These are phyloP conservation scores for Smittia aterrima DNA, from an alignment of 2,888 invertebrate genomes.

Conservation along the genomic window DNA sequence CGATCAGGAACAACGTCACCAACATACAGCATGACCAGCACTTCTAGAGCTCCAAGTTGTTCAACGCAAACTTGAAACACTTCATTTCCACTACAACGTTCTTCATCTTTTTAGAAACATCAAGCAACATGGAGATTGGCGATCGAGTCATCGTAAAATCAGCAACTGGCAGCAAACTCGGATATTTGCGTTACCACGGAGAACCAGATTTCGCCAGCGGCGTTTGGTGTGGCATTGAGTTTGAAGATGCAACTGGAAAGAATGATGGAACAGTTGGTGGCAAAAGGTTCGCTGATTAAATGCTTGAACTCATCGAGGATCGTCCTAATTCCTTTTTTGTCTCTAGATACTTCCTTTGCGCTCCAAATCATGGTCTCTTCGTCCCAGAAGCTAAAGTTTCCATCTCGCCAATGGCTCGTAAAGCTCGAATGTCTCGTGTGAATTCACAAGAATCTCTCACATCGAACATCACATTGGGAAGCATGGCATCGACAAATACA, in stretches of 20 bases:
- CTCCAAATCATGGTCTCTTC: slow-evolving; percentile 87
- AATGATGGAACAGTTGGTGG: slow-evolving; percentile 95
- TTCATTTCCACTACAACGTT: not conserved
- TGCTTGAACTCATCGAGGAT: not conserved
- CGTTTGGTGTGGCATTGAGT: slow-evolving; percentile 93
- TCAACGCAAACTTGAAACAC: not conserved
- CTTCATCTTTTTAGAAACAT: slow-evolving; percentile 47
- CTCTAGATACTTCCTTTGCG: slow-evolving; percentile 88
- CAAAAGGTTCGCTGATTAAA: slow-evolving; percentile 78
- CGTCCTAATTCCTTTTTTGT: not conserved
- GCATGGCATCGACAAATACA: slow-evolving; percentile 57
- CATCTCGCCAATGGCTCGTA: slow-evolving; percentile 73
- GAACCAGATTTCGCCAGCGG: slow-evolving; percentile 87
- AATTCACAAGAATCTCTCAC: slow-evolving; percentile 85
- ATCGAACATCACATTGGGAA: slow-evolving; percentile 62
- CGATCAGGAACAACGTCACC: slow-evolving; percentile 52
- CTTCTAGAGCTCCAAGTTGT: slow-evolving; percentile 45
- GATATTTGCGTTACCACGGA: slow-evolving; percentile 81
- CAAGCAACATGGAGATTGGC: slow-evolving; percentile 72
- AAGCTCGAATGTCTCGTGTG: slow-evolving; percentile 64
- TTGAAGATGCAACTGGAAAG: slow-evolving; percentile 91
- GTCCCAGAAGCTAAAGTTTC: slow-evolving; percentile 89
- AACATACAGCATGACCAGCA: slow-evolving; percentile 51
- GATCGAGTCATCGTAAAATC: slow-evolving; percentile 89
- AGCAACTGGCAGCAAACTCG: slow-evolving; percentile 84